Conservation (phyloP, 2,797 vertebrate species). For the Trachops cirrhosus region DNA sequence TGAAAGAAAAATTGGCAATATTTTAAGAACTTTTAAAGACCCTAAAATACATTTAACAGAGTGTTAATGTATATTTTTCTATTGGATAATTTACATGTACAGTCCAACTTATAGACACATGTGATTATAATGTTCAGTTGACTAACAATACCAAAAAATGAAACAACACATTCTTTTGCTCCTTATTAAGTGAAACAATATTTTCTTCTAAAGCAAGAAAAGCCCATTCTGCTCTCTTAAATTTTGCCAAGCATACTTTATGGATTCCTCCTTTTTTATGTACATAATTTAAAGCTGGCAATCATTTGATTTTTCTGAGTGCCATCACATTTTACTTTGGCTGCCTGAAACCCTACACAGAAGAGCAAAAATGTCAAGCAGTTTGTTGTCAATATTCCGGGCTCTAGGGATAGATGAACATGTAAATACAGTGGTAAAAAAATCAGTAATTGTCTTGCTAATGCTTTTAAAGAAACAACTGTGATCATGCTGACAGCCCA, state of each 20-base stretch:
- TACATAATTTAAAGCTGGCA: background rate
- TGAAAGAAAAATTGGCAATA: background rate
- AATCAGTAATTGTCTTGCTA: constrained; percentile 54
- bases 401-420: background rate
- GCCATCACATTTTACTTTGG: background rate
- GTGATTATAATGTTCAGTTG: background rate
- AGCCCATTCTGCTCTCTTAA: background rate
- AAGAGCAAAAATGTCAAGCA: background rate
- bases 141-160: background rate
- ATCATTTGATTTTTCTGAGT: background rate
- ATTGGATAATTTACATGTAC: background rate
- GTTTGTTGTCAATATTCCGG: constrained; percentile 2
- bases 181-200: background rate
- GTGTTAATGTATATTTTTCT: background rate
- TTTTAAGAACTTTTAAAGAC: background rate
- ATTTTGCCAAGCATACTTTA: background rate
- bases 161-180: background rate
- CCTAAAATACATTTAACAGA: background rate
- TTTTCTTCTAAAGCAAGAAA: constrained; percentile 27
- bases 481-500: constrained; percentile 1
- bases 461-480: constrained; percentile 62
- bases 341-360: background rate
- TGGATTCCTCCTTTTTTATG: background rate
- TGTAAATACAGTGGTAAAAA: constrained; percentile 20
- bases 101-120: background rate